phyloP scores from a whole-genome alignment of 2,888 invertebrate species.

The Rambutsinella grinnellia region DNA sequence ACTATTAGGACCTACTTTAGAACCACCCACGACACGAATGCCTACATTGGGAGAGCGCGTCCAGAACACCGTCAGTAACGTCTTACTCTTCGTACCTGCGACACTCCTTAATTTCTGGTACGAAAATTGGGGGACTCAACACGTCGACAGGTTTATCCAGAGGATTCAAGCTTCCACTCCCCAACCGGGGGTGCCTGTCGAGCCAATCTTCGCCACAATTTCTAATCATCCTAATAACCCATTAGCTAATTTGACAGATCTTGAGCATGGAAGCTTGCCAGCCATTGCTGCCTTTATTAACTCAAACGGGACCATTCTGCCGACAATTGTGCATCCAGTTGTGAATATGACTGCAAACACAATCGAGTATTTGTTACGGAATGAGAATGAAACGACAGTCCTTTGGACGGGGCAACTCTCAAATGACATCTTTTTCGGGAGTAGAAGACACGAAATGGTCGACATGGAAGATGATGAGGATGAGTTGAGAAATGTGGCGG shows the following conservation, averaged over 20 bases:
- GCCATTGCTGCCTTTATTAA: constrained; percentile 45
- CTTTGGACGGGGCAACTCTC: constrained; percentile 38
- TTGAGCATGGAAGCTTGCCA: constrained; percentile 6
- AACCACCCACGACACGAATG: constrained; percentile 42
- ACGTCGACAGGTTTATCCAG: constrained; percentile 36
- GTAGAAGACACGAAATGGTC: not conserved
- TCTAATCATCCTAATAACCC: constrained; percentile 7
- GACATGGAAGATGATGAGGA: constrained; percentile 24
- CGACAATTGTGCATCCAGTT: constrained; percentile 46
- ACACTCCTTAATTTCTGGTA: constrained; percentile 52
- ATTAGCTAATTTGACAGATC: constrained; percentile 24
- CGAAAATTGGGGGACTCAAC: constrained; percentile 39
- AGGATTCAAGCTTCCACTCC: constrained; percentile 21
- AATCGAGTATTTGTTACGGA: constrained; percentile 36
- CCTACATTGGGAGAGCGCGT: constrained; percentile 35
- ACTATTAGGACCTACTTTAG: constrained; percentile 37
- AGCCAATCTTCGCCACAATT: constrained; percentile 29
- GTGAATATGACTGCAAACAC: constrained; percentile 41
- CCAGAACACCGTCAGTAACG: constrained; percentile 34
- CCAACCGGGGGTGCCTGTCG: constrained; percentile 15
- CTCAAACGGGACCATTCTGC: constrained; percentile 31
- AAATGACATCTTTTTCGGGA: constrained; percentile 43
- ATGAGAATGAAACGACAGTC: constrained; percentile 45
- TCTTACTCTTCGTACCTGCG: constrained; percentile 43
- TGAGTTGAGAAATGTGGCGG: constrained; percentile 7